Evolutionary conservation across 2,888 invertebrate genomes (phyloP).

Genomic region (Andrena praecox): DNA sequence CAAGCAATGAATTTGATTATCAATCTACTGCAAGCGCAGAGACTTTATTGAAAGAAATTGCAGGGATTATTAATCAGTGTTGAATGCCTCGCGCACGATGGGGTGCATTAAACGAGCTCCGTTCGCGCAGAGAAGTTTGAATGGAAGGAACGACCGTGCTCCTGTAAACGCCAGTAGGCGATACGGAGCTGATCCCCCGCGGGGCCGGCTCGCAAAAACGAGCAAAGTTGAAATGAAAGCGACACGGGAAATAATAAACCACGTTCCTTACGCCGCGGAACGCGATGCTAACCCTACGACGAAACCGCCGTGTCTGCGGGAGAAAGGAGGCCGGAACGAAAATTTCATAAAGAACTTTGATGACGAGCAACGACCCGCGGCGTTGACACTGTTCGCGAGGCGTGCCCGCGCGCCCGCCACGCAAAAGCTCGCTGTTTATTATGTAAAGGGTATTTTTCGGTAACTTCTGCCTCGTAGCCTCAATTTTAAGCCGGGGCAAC

Average conservation of each 20-base stretch:
- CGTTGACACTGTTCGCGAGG: slow-evolving; percentile 2
- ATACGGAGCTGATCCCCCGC: slow-evolving; percentile 15
- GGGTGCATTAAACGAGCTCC: slow-evolving; percentile 17
- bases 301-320: slow-evolving; percentile 8
- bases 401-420: background rate
- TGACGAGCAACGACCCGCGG: background rate
- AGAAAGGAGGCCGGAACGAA: background rate
- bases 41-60: background rate
- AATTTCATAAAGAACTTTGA: slow-evolving; percentile 38
- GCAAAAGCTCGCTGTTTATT: background rate
- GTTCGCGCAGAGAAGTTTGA: slow-evolving; percentile 15
- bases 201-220: slow-evolving; percentile 22
- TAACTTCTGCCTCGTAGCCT: background rate
- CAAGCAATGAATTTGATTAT: no score
- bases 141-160: slow-evolving; percentile 7
- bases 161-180: slow-evolving; percentile 4
- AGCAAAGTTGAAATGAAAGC: slow-evolving; percentile 23
- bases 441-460: background rate
- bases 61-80: slow-evolving; percentile 2
- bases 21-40: no score
- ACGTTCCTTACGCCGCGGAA: slow-evolving; percentile 11
- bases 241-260: slow-evolving; percentile 27
- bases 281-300: background rate
- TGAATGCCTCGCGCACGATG: background rate
- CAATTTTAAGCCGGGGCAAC: background rate